These are phyloP conservation scores for Marmota flaviventris DNA, from an alignment of 2,113 vertebrate genomes.

Conservation along the genomic window DNA sequence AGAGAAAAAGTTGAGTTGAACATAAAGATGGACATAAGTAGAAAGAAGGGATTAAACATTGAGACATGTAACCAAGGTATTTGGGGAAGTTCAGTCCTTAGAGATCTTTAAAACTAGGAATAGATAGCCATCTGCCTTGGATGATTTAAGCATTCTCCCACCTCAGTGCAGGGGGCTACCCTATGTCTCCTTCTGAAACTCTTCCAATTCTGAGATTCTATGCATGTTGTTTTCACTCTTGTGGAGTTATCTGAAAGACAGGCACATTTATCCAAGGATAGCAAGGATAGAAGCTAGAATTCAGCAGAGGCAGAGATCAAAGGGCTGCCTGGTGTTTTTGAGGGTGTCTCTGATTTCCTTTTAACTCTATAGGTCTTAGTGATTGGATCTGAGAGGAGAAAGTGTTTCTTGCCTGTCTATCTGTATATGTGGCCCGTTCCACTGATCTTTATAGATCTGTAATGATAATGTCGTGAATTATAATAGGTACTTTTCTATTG, in stretches of 20 bases:
- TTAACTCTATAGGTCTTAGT: neutral
- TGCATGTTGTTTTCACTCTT: neutral
- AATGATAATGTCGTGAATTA: neutral
- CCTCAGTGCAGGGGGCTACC: neutral
- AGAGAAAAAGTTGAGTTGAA: conserved; percentile 76
- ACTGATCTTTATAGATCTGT: neutral
- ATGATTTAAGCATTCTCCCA: conserved; percentile 3
- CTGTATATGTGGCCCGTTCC: neutral
- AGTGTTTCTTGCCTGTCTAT: neutral
- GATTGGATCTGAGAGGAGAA: neutral
- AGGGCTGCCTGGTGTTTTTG: neutral
- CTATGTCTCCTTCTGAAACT: conserved; percentile 35
- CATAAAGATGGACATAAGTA: conserved; percentile 73
- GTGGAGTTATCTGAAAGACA: neutral
- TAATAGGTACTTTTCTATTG: neutral
- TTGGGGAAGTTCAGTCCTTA: conserved; percentile 35
- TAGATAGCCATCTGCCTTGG: conserved; percentile 15
- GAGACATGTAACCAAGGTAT: conserved; percentile 74
- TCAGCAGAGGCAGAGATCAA: neutral
- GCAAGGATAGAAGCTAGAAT: neutral
- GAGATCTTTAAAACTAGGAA: conserved; percentile 66
- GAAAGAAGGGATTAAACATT: conserved; percentile 67
- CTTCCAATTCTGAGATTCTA: neutral
- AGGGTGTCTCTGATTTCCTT: neutral
- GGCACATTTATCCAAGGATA: neutral